Evolutionary conservation across 2,888 invertebrate genomes (phyloP).

Genomic region (Eristalis intricaria): DNA sequence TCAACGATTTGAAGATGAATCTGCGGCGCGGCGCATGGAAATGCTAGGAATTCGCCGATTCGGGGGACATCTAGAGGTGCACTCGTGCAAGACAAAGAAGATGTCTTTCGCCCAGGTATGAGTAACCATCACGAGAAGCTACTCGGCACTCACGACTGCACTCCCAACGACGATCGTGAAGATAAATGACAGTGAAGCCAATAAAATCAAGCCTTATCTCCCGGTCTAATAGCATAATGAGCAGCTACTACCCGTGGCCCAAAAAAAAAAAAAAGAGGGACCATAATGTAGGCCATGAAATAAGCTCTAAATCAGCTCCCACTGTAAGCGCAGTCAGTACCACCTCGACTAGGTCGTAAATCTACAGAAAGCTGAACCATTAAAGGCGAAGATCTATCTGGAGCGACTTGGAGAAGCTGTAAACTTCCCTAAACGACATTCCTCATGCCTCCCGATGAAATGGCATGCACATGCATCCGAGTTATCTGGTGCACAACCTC

Average conservation of each 20-base stretch:
- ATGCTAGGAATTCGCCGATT: too few relatives aligned
- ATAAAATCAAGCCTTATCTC: background rate
- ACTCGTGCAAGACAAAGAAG: too few relatives aligned
- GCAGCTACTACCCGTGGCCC: background rate
- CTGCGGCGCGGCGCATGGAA: too few relatives aligned
- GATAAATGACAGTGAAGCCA: background rate
- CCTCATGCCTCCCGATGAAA: background rate
- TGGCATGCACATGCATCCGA: background rate
- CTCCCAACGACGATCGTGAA: background rate
- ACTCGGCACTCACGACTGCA: background rate
- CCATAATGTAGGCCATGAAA: background rate
- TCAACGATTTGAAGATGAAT: background rate
- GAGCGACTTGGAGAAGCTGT: background rate
- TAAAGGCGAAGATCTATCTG: background rate
- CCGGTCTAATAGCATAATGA: background rate
- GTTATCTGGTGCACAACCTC: background rate
- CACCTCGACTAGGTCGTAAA: background rate
- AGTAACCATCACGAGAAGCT: background rate
- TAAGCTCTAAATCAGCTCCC: background rate
- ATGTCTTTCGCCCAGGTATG: background rate
- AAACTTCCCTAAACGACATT: background rate
- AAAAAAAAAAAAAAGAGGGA: too few relatives aligned
- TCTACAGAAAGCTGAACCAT: background rate
- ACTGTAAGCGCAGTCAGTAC: background rate
- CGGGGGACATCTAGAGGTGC: too few relatives aligned